Evolutionary conservation across 2,113 vertebrate genomes (phyloP), one percentile per base, ranked within the genome.

Genomic region (Gallinago paraguaiae): DNA sequence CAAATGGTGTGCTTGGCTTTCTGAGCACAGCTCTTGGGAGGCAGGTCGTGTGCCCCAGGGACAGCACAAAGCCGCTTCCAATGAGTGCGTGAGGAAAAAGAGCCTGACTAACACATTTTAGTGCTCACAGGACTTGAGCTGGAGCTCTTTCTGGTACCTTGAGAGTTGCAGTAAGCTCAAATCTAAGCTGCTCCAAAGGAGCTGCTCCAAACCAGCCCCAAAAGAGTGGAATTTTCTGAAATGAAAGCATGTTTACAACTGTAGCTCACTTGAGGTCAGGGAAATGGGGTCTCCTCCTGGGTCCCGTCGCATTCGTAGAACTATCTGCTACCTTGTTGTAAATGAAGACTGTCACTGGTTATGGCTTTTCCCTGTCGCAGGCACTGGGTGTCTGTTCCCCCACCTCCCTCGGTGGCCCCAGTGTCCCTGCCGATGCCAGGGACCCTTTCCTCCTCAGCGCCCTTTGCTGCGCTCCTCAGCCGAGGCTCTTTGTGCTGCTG

Each of bases 141-240:
- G 65, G 71, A 81, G 85, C 48, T 82, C 69, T 68, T 64, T 68
- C 51, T 71, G 56, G 41, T 60, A 60, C 53, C 72, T 45, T 41
- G 17, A 46, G 57, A 50, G 33, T 11, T 82, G 57, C 75, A 93
- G 10, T 57, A 67, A 88, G 45, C 59, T 46, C 68, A 75, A 71
- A 41, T 76, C 39, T n/a, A 60, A 72, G 74, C 60, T 86, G n/a
- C 33, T 69, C 60, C 61, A 78, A 95, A 67, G 65, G 43, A 33
- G 39, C 56, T 64, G 60, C 56, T 92, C 56, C 76, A 86, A 80
- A 81, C 37, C 43, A 80, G 41, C 51, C 37, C 50, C 3, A 11
- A 41, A 86, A 63, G n/a, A 79, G 77, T 68, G 69, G 59, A 51
- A 39, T 88, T 92, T 91, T 94, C 72, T 78, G 65, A 84, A 70